Conservation (phyloP, 2,113 vertebrate genomes). For the Epinephelus moara region DNA sequence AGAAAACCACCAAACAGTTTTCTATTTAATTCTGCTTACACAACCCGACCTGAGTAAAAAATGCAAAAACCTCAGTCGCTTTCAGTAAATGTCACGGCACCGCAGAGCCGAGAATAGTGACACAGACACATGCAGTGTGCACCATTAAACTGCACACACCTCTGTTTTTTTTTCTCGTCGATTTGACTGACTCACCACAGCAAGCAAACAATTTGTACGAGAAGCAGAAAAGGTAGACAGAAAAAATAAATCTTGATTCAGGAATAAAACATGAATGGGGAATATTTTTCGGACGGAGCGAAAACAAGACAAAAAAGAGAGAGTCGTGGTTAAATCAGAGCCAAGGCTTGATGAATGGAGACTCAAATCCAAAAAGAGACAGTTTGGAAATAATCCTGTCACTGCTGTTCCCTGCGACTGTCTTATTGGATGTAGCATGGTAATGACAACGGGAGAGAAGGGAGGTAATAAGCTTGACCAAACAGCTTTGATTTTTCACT, state of each 20-base stretch:
- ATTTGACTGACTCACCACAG: not conserved
- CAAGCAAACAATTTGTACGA: not conserved
- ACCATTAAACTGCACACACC: not conserved
- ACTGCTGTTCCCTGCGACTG: not conserved
- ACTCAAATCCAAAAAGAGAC: slow-evolving; percentile 33
- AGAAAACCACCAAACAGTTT: not conserved
- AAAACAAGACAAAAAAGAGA: not conserved
- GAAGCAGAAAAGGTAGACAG: not conserved
- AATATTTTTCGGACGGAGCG: not conserved
- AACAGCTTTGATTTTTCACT: slow-evolving; percentile 39
- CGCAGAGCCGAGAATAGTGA: not conserved
- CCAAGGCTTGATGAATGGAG: slow-evolving; percentile 8
- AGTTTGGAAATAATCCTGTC: slow-evolving; percentile 20
- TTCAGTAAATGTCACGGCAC: not conserved
- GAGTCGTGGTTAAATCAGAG: not conserved
- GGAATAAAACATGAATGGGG: slow-evolving; percentile 13
- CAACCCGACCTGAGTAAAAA: not conserved
- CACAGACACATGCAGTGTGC: not conserved
- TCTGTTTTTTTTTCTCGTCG: not conserved
- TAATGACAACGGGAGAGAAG: slow-evolving; percentile 9
- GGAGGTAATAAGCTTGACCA: slow-evolving; percentile 14
- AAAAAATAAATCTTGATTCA: slow-evolving; percentile 3
- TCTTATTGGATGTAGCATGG: slow-evolving; percentile 8
- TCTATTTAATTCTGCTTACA: not conserved
- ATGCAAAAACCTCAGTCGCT: not conserved